These are phyloP conservation scores for Crotalus helleri DNA, from an alignment of 2,113 vertebrate species.

Conservation along the genomic window DNA sequence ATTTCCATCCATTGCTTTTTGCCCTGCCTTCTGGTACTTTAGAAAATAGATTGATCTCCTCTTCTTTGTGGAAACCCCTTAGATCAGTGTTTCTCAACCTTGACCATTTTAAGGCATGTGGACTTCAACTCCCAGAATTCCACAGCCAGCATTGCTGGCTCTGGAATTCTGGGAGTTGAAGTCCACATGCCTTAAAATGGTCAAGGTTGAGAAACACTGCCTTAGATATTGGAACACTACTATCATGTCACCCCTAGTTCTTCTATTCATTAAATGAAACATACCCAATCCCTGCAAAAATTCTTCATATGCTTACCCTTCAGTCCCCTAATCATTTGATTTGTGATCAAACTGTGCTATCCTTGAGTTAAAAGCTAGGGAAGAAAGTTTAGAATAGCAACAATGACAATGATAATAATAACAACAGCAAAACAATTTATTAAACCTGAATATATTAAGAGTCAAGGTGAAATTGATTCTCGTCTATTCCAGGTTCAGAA, in stretches of 20 bases:
- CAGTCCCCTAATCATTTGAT: not conserved
- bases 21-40: not conserved
- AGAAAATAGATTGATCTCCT: not conserved
- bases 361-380: not conserved
- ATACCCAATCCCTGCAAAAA: not conserved
- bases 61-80: not conserved
- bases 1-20: not conserved
- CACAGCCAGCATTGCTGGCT: too few relatives aligned
- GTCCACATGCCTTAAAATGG: too few relatives aligned
- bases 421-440: not conserved
- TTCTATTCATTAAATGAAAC: too few relatives aligned
- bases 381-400: not conserved
- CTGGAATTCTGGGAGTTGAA: too few relatives aligned
- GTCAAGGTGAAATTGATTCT: not conserved
- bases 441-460: not conserved
- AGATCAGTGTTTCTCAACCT: not conserved
- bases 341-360: not conserved
- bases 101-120: too few relatives aligned
- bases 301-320: not conserved
- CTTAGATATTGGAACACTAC: not conserved
- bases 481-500: not conserved
- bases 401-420: not conserved
- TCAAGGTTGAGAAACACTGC: too few relatives aligned
- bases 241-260: not conserved
- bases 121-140: too few relatives aligned